Percentiles rank a stretch among this genome's conserved stretches.
Evolutionary conservation across 1,140 invertebrate genomes (phyloP).

Genomic region (Drosophila jambulina): DNA sequence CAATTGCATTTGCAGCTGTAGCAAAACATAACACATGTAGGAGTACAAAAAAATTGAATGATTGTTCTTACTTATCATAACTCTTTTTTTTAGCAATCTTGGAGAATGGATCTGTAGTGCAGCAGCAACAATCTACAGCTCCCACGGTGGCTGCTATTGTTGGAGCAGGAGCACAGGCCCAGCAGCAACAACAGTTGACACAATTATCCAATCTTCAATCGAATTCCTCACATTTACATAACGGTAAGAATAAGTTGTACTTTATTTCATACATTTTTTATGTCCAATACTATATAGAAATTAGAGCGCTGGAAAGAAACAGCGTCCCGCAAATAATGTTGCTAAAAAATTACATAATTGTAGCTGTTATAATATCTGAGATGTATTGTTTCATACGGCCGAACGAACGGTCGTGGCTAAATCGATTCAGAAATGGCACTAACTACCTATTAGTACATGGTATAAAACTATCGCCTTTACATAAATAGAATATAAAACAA

Average conservation of each 20-base stretch:
- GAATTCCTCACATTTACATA: slow-evolving; percentile 84
- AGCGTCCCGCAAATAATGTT: too few species aligned
- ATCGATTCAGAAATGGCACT: too few species aligned
- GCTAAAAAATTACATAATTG: too few species aligned
- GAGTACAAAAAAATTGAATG: slow-evolving; percentile 1
- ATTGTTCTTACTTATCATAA: background rate
- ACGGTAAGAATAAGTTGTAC: slow-evolving; percentile 49
- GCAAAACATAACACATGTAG: slow-evolving; percentile 85
- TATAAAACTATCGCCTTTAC: too few species aligned
- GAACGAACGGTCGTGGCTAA: too few species aligned
- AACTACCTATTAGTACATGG: too few species aligned
- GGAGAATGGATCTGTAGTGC: slow-evolving; percentile 78
- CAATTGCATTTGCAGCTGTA: slow-evolving; percentile 85
- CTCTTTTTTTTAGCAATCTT: slow-evolving; percentile 66
- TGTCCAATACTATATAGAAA: too few species aligned
- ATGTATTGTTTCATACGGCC: too few species aligned
- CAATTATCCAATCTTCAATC: slow-evolving; percentile 84
- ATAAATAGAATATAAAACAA: too few species aligned
- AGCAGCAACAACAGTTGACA: slow-evolving; percentile 61
- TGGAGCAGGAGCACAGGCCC: slow-evolving; percentile 56
- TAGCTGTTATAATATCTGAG: too few species aligned
- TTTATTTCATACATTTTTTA: too few species aligned
- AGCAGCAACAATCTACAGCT: slow-evolving; percentile 49
- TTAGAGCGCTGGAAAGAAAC: too few species aligned
- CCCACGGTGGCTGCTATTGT: slow-evolving; percentile 75